Evolutionary conservation across 1,140 invertebrate species (phyloP), one percentile per base, ranked within the genome.

Genomic region (Drosophila ambigua): DNA sequence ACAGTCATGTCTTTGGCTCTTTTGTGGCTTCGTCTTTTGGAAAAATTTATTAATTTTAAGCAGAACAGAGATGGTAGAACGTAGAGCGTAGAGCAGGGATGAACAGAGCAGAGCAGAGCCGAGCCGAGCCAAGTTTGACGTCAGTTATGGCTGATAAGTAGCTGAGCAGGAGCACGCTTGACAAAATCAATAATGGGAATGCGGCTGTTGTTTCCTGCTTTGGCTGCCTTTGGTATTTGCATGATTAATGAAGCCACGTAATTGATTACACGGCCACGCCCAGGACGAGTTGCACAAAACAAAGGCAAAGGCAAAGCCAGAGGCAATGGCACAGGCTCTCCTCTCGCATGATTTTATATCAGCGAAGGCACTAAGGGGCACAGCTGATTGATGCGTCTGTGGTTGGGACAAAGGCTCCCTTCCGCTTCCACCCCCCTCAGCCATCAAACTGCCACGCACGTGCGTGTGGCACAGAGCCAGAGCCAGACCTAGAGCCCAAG

Each of bases 161-260:
- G 51, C 31, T 44, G 11, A 52, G 26, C 5, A 28, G 5, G 26
- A 39, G 57, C 58, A 59, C 46, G 72, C 66, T 63, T 55, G 74
- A 85, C 69, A 85, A 78, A 85, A 87, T 87, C 82, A 85, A 85
- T 87, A 87, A 69, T 69, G 66, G 51, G 50, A 58, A 68, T 57
- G 67, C 64, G 48, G 66, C 65, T 69, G 44, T 57, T 69, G 65
- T 50, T 69, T 43, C 65, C 48, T 50, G 23, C 48, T 48, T 63
- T 62, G 66, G 31, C 63, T 64, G 73, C 39, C 45, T 24, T 68
- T 68, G 75, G 74, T 81, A 87, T 85, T 85, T 85, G 82, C 82
- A 87, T 85, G 82, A 85, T 85, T 85, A 85, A 85, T 85, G 82
- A 87, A 85, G 64, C 78, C 78, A 87, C 66, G 74, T 85, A 85